Conservation (phyloP, 2,797 vertebrate genomes). For the Eupleurogrammus muticus region DNA sequence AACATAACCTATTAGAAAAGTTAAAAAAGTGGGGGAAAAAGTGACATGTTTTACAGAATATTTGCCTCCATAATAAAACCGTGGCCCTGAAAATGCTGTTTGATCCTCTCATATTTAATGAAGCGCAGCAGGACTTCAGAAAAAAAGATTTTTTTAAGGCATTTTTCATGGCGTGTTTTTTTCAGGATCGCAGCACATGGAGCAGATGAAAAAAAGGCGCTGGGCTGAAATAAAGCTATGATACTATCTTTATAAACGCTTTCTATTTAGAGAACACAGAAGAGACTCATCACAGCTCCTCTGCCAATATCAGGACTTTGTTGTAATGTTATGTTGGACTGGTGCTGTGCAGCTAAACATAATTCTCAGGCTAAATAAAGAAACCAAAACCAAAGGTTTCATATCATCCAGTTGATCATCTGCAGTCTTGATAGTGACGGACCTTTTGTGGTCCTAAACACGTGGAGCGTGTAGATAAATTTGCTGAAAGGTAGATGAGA, state of each 20-base stretch:
- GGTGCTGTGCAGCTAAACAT: slow-evolving; percentile 41
- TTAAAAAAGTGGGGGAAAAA: not conserved
- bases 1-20: not conserved
- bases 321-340: slow-evolving; percentile 37
- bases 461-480: slow-evolving; percentile 13
- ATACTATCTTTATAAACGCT: slow-evolving; percentile 37
- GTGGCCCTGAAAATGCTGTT: not conserved
- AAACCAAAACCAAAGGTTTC: slow-evolving; percentile 42
- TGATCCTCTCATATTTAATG: not conserved
- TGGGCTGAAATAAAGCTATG: slow-evolving; percentile 31
- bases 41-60: not conserved
- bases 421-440: slow-evolving; percentile 22
- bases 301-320: slow-evolving; percentile 46
- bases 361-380: slow-evolving; percentile 62
- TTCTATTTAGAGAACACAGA: slow-evolving; percentile 49
- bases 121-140: too few species aligned
- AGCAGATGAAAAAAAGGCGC: slow-evolving; percentile 13
- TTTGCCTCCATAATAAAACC: not conserved
- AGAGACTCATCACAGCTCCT: slow-evolving; percentile 23
- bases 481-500: slow-evolving; percentile 16
- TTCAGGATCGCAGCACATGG: slow-evolving; percentile 10
- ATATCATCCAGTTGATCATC: slow-evolving; percentile 21
- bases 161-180: slow-evolving; percentile 16
- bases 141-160: not conserved
- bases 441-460: not conserved